Conservation (phyloP, 2,113 vertebrate genomes). For the Hyperopisus bebe region DNA sequence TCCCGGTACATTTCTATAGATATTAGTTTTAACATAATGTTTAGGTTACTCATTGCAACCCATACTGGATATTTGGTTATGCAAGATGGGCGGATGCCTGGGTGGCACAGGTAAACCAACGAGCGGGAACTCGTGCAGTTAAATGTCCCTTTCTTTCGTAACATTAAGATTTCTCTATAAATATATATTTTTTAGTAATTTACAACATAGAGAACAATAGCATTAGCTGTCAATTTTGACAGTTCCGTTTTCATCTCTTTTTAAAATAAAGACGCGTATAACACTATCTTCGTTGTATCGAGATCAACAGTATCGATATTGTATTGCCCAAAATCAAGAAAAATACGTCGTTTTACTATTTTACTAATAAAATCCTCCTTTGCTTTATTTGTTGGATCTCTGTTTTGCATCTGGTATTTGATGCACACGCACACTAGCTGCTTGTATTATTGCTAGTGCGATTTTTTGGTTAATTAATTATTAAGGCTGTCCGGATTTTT, state of each 20-base stretch:
- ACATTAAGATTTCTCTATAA: neutral
- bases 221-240: neutral
- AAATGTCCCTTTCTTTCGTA: neutral
- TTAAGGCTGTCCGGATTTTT: neutral
- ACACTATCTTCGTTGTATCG: neutral
- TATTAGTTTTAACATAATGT: neutral
- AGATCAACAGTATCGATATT: neutral
- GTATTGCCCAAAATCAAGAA: neutral
- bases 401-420: neutral
- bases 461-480: neutral
- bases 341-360: neutral
- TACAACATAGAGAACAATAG: neutral
- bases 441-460: neutral
- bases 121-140: neutral
- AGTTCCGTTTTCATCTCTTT: neutral
- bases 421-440: neutral
- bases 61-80: neutral
- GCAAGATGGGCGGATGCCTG: neutral
- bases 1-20: neutral
- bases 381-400: neutral
- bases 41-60: neutral
- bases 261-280: neutral
- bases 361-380: neutral
- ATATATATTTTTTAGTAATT: neutral
- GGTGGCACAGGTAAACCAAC: neutral